Conservation (phyloP, 2,888 invertebrate genomes). For the Catotricha subobsoleta region DNA sequence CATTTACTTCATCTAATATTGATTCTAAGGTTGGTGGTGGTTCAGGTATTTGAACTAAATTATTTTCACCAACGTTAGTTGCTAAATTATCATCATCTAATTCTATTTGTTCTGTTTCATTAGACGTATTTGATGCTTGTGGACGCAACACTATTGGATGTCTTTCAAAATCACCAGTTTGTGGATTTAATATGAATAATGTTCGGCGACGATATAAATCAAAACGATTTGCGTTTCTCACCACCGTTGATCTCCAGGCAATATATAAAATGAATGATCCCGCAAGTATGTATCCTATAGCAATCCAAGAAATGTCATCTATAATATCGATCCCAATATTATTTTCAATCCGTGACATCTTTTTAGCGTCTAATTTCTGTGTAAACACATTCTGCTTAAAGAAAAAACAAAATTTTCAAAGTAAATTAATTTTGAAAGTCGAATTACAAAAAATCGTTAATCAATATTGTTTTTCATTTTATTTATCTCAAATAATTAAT, state of each 20-base stretch:
- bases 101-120: slow-evolving; percentile 26
- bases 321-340: too few relatives aligned
- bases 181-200: slow-evolving; percentile 1
- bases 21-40: slow-evolving; percentile 16
- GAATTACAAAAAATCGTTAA: too few relatives aligned
- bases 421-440: too few relatives aligned
- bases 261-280: slow-evolving; percentile 37
- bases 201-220: neutral
- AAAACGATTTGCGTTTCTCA: slow-evolving; percentile 12
- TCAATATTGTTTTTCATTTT: too few relatives aligned
- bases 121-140: slow-evolving; percentile 18
- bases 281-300: too few relatives aligned
- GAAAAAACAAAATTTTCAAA: too few relatives aligned
- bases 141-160: neutral
- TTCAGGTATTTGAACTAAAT: slow-evolving; percentile 10
- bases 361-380: too few relatives aligned
- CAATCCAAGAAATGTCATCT: too few relatives aligned
- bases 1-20: slow-evolving; percentile 18
- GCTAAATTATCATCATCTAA: slow-evolving; percentile 12
- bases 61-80: slow-evolving; percentile 6
- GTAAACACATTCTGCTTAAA: too few relatives aligned
- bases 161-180: slow-evolving; percentile 1
- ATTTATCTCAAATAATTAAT: too few relatives aligned
- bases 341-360: too few relatives aligned
- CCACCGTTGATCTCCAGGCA: slow-evolving; percentile 56